These are phyloP conservation scores for Phocides pigmalion DNA, from an alignment of 1,140 invertebrate species.

Conservation along the genomic window DNA sequence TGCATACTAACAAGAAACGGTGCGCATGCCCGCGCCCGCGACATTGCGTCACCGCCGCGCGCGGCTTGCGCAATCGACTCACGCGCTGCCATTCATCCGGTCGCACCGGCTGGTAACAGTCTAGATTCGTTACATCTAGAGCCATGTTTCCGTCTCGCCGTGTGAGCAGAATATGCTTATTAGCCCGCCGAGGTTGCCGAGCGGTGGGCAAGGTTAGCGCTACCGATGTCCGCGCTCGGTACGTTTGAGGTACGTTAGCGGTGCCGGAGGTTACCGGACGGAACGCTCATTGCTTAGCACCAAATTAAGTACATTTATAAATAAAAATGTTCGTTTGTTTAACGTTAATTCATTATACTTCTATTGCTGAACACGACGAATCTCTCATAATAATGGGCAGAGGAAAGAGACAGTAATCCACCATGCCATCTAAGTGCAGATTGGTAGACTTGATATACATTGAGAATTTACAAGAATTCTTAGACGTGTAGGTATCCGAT, in stretches of 20 bases:
- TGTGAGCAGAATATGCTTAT: slow-evolving; percentile 52
- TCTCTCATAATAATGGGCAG: too few species aligned
- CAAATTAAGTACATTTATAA: background rate
- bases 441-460: too few species aligned
- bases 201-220: slow-evolving; percentile 40
- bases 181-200: slow-evolving; percentile 34
- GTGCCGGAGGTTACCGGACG: slow-evolving; percentile 7
- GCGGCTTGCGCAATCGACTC: slow-evolving; percentile 64
- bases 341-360: too few species aligned
- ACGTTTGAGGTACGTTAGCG: background rate
- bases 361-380: too few species aligned
- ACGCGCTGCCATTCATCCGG: slow-evolving; percentile 74
- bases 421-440: too few species aligned
- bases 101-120: slow-evolving; percentile 66
- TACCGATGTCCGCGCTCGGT: slow-evolving; percentile 6
- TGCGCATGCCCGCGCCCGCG: slow-evolving; percentile 54
- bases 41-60: slow-evolving; percentile 66
- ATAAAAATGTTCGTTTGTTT: too few species aligned
- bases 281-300: background rate
- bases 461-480: too few species aligned
- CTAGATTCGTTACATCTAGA: slow-evolving; percentile 55
- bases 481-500: too few species aligned
- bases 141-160: slow-evolving; percentile 53
- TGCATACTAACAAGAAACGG: slow-evolving; percentile 78
- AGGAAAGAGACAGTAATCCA: too few species aligned